A percentile compares a stretch with the other conserved stretches of the same genome.
Conservation (phyloP, 92 coral and sea anemone genomes). For the Porites cylindrica region DNA sequence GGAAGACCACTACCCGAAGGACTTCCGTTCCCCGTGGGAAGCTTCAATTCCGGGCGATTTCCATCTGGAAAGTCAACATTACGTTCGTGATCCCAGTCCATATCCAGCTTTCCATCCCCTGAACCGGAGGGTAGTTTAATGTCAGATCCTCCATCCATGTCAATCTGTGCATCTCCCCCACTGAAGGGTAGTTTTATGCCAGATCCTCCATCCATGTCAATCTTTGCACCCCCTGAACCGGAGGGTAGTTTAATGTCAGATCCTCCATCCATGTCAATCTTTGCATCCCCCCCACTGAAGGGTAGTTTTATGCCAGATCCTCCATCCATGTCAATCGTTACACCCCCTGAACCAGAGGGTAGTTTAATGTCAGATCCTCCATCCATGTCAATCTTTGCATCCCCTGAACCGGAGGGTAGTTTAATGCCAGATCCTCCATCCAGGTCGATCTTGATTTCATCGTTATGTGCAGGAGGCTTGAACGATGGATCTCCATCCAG, state of each 20-base stretch:
- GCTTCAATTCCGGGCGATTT: background rate
- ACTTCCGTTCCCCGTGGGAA: background rate
- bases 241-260: conserved; percentile 5
- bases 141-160: conserved; percentile 3
- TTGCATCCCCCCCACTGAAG: background rate
- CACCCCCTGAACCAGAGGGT: conserved; percentile 1
- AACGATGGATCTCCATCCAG: conserved; percentile 22
- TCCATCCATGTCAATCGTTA: conserved; percentile 18
- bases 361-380: background rate
- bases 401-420: background rate
- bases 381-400: conserved; percentile 23
- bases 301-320: background rate
- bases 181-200: background rate
- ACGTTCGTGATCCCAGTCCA: conserved; percentile 15
- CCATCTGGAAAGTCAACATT: background rate
- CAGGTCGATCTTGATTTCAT: conserved; percentile 9
- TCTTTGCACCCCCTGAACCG: background rate
- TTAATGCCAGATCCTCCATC: conserved; percentile 2
- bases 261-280: conserved; percentile 12
- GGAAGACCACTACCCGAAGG: conserved; percentile 9
- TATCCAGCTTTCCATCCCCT: conserved; percentile 21
- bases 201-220: conserved; percentile 19
- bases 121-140: background rate
- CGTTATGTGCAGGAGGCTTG: background rate
- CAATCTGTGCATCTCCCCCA: conserved; percentile 7